These are phyloP conservation scores for Rhogogaster chlorosoma DNA, from an alignment of 2,888 invertebrate genomes.

Conservation along the genomic window DNA sequence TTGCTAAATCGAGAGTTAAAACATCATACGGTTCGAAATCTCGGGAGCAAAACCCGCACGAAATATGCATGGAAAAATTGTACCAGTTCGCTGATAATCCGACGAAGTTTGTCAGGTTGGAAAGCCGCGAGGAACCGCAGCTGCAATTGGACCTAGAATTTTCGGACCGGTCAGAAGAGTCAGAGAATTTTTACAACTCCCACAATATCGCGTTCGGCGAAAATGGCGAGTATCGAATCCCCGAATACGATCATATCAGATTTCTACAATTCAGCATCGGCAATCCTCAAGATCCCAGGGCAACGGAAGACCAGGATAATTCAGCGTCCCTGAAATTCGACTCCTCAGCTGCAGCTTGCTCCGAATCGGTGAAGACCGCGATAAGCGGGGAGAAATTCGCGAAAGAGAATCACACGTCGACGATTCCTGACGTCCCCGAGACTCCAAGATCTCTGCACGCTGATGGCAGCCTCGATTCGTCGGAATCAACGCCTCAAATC, in stretches of 20 bases:
- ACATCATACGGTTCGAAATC: not conserved
- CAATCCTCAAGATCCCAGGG: not conserved
- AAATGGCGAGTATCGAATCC: conserved; percentile 50
- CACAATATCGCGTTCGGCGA: conserved; percentile 52
- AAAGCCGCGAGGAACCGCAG: conserved; percentile 23
- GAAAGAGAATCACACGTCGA: not conserved
- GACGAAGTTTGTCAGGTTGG: conserved; percentile 46
- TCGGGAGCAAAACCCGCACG: conserved; percentile 31
- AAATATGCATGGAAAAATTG: conserved; percentile 41
- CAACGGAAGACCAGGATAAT: conserved; percentile 6
- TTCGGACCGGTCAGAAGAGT: conserved; percentile 50
- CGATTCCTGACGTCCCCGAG: not conserved
- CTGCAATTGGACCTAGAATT: conserved; percentile 41
- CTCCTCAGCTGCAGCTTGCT: not conserved
- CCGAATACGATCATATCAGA: conserved; percentile 48
- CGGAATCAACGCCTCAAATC: not conserved
- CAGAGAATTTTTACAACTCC: conserved; percentile 48
- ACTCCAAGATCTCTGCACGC: not conserved
- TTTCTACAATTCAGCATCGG: conserved; percentile 44
- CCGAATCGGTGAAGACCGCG: not conserved
- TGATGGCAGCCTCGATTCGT: not conserved
- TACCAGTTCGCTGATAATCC: conserved; percentile 51
- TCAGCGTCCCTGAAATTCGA: conserved; percentile 9
- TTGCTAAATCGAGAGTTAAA: conserved; percentile 32
- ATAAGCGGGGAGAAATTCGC: not conserved